Evolutionary conservation across 2,888 invertebrate genomes (phyloP), one percentile per base, ranked within the genome.

Genomic region (Unio delphinus): DNA sequence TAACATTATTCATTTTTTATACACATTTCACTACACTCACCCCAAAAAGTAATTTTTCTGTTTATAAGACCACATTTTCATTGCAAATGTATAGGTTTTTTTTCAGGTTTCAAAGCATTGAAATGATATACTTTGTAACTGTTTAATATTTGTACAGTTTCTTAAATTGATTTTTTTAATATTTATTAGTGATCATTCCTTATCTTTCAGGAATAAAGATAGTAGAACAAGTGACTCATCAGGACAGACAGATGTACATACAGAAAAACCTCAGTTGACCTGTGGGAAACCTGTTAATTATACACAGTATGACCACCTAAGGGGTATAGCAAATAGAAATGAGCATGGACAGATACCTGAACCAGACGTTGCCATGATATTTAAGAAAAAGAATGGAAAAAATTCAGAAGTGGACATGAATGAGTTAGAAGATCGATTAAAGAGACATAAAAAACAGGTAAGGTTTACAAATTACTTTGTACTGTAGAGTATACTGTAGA

Each of bases 261-360:
- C 28, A 55, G 66, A 68, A 55, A 68, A 67, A 68, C 75, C 78
- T 67, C 62, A 66, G 28, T 91, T 93, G 69, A 95, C 95, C 83
- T 94, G 94, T 89, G 94, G 94, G 69, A 93, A 94, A 90, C 73
- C 87, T 67, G 95, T 95, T 2, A 96, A 96, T 90, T 95, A 94
- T 88, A 96, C 96, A 6, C 95, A 95, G 89, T 96, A 95, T 90
- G 96, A 96, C 90, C 95, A 95, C 89, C 91, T 96, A 73, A 94
- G 95, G 66, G 96, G 96, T 26, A 94, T 96, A 56, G 93, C 94
- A n/a, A 93, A 95, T 85, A 92, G 96, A 75, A 93, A 94, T 83
- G 93, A 94, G 86, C 95, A 96, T 91, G 95, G 95, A 0, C 93
- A 94, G 86, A 94, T 95, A 81, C 95, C 95, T 71, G 96, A 96